phyloP scores from a whole-genome alignment of 2,888 invertebrate genomes.

The Pseudolycoriella hygida region DNA sequence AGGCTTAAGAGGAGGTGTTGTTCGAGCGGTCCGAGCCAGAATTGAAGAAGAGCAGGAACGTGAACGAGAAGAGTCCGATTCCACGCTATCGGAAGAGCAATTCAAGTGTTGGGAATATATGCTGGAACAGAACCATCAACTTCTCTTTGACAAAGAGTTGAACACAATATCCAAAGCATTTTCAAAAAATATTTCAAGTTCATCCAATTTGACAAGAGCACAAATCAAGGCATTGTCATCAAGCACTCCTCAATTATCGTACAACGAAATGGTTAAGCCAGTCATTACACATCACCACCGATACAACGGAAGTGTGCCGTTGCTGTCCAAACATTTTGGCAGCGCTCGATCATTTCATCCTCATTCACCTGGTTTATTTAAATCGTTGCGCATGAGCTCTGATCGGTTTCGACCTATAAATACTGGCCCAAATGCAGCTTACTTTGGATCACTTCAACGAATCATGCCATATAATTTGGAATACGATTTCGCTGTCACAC shows the following conservation, averaged over 20 bases:
- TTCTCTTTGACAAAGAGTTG: conserved; percentile 72
- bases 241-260: conserved; percentile 46
- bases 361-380: conserved; percentile 25
- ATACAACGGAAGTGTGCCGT: conserved; percentile 27
- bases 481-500: conserved; percentile 68
- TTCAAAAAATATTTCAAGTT: conserved; percentile 9
- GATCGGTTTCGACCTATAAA: conserved; percentile 32
- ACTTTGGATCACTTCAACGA: conserved; percentile 69
- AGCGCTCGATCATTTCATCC: conserved; percentile 65
- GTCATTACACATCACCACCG: conserved; percentile 13
- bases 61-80: conserved; percentile 35
- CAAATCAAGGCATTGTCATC: conserved; percentile 43
- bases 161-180: conserved; percentile 50
- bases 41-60: conserved; percentile 40
- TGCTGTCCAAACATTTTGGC: conserved; percentile 58
- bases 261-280: conserved; percentile 19
- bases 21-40: conserved; percentile 40
- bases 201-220: conserved; percentile 17
- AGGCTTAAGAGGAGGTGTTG: conserved; percentile 39
- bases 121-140: conserved; percentile 77
- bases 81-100: conserved; percentile 60
- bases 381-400: conserved; percentile 38
- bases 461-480: conserved; percentile 71
- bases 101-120: conserved; percentile 89
- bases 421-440: conserved; percentile 72